Evolutionary conservation across 2,888 invertebrate genomes (phyloP).

Genomic region (Hirtodrosophila alboralis): DNA sequence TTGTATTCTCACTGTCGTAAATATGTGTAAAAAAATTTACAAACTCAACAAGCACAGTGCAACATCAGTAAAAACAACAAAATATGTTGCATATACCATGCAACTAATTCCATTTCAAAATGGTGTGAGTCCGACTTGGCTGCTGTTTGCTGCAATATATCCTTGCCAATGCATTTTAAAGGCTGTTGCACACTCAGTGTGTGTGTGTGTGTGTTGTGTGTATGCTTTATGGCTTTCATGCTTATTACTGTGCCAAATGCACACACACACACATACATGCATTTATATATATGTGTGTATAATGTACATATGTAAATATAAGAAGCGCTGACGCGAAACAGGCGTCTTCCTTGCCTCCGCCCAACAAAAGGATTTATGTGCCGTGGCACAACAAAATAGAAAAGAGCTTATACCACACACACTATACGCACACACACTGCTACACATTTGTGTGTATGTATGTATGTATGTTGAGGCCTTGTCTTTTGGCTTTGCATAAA

Average conservation of each 20-base stretch:
- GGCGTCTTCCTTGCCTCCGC: conserved; percentile 30
- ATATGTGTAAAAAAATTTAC: conserved; percentile 51
- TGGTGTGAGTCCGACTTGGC: conserved; percentile 10
- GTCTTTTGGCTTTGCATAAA: conserved; percentile 75
- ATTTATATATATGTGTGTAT: conserved; percentile 9
- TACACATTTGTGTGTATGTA: conserved; percentile 10
- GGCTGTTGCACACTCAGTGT: conserved; percentile 21
- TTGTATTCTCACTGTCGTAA: conserved; percentile 51
- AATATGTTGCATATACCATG: conserved; percentile 23
- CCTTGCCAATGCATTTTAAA: conserved; percentile 15
- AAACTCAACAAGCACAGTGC: conserved; percentile 7
- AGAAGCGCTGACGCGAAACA: conserved; percentile 28
- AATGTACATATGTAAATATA: conserved; percentile 14
- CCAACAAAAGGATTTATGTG: conserved; percentile 73
- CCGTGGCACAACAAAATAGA: conserved; percentile 63
- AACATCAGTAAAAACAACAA: conserved; percentile 6
- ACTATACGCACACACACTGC: conserved; percentile 4
- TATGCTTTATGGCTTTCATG: conserved; percentile 59
- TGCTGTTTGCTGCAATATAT: conserved; percentile 17
- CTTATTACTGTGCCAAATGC: conserved; percentile 64
- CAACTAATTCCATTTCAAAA: conserved; percentile 13
- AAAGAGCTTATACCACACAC: conserved; percentile 32
- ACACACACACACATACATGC: conserved; percentile 18
- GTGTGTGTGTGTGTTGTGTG: conserved; percentile 16
- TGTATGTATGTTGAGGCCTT: conserved; percentile 36